phyloP scores from a whole-genome alignment of 1,140 invertebrate genomes.

The Popillia japonica region DNA sequence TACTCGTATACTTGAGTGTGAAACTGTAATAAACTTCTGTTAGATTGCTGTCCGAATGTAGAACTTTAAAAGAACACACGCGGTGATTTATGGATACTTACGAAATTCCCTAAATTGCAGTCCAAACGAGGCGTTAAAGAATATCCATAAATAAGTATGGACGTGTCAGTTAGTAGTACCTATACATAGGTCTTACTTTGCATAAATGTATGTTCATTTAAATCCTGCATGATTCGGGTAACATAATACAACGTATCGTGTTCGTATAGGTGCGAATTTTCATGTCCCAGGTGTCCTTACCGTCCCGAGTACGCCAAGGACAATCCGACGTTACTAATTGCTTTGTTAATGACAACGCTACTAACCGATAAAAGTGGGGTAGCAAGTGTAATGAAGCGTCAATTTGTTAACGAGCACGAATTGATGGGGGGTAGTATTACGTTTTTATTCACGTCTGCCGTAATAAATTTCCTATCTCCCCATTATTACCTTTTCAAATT shows the following conservation, averaged over 20 bases:
- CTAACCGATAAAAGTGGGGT: conserved; percentile 40
- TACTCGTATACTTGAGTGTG: background rate
- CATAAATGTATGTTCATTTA: no score
- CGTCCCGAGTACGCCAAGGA: background rate
- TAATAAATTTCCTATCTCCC: no score
- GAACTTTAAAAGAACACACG: background rate
- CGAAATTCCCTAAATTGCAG: background rate
- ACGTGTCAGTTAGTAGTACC: no score
- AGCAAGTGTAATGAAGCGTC: conserved; percentile 36
- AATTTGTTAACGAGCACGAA: conserved; percentile 37
- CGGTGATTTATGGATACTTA: background rate
- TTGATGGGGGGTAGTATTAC: conserved; percentile 32
- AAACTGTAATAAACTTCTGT: conserved; percentile 1
- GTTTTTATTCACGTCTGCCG: no score
- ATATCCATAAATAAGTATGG: background rate
- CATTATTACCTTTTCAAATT: no score
- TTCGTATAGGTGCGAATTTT: conserved; percentile 30
- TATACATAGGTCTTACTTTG: no score
- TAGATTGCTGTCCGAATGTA: background rate
- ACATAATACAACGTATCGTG: no score
- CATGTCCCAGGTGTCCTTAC: conserved; percentile 30
- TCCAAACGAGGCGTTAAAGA: background rate
- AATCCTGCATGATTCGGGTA: no score
- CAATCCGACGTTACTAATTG: conserved; percentile 37
- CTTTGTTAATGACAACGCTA: conserved; percentile 41